phyloP scores from a whole-genome alignment of 2,888 invertebrate species.

The Catocala nupta region DNA sequence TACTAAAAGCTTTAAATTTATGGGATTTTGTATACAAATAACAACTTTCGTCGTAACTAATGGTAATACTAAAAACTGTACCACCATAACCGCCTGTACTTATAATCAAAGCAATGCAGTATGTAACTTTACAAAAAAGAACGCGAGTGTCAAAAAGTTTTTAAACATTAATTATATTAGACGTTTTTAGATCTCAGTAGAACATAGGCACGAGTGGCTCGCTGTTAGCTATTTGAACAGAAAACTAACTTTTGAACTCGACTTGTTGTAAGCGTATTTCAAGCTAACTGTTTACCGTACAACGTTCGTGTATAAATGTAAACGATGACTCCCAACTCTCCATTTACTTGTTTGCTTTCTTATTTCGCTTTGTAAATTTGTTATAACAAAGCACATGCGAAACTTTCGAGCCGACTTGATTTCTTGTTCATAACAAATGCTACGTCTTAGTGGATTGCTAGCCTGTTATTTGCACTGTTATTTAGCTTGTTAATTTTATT shows the following conservation, averaged over 20 bases:
- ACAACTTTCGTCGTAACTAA: no score
- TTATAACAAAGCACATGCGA: slow-evolving; percentile 66
- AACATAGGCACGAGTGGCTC: slow-evolving; percentile 35
- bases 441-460: slow-evolving; percentile 54
- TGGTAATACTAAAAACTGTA: no score
- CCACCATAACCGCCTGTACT: no score
- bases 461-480: slow-evolving; percentile 33
- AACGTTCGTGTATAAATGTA: slow-evolving; percentile 71
- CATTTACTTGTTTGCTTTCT: slow-evolving; percentile 74
- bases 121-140: background rate
- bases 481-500: slow-evolving; percentile 32
- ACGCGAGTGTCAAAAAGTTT: background rate
- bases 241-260: slow-evolving; percentile 72
- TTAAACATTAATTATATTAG: background rate
- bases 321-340: slow-evolving; percentile 74
- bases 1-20: no score
- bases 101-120: no score
- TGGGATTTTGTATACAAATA: no score
- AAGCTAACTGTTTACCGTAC: slow-evolving; percentile 66
- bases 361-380: slow-evolving; percentile 73
- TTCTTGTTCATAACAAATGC: slow-evolving; percentile 45
- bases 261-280: slow-evolving; percentile 66
- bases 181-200: slow-evolving; percentile 18
- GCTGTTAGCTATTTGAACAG: slow-evolving; percentile 58
- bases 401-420: slow-evolving; percentile 58